Evolutionary conservation across 2,888 invertebrate genomes (phyloP).

Genomic region (Unio pictorum): DNA sequence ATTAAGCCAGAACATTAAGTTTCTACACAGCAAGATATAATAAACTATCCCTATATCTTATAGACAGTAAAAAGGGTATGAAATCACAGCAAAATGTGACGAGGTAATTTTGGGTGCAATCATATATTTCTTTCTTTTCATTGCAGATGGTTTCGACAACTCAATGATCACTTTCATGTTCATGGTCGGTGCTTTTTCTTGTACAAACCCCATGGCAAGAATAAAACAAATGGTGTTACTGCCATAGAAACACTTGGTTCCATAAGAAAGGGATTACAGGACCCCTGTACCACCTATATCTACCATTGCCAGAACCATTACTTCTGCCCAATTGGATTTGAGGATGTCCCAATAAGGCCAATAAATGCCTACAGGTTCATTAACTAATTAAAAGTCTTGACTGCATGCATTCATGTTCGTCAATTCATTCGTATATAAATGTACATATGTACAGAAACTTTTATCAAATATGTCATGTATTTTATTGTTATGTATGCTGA

Average conservation of each 20-base stretch:
- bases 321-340: constrained; percentile 68
- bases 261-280: constrained; percentile 59
- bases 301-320: constrained; percentile 70
- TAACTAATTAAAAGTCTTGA: background rate
- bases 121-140: background rate
- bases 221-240: constrained; percentile 56
- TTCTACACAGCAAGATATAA: too few relatives aligned
- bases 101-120: background rate
- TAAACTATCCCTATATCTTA: too few relatives aligned
- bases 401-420: too few relatives aligned
- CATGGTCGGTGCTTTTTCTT: constrained; percentile 59
- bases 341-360: constrained; percentile 57
- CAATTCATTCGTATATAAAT: too few relatives aligned
- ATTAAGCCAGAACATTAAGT: too few relatives aligned
- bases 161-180: constrained; percentile 63
- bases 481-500: background rate
- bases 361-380: constrained; percentile 62
- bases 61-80: too few relatives aligned
- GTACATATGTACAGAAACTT: background rate
- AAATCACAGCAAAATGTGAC: too few relatives aligned
- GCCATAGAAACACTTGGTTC: constrained; percentile 51
- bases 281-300: constrained; percentile 56
- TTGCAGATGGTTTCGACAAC: constrained; percentile 63
- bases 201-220: constrained; percentile 66
- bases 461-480: too few relatives aligned